Evolutionary conservation across 2,888 invertebrate species (phyloP).

Genomic region (Melinopterus prodromus): DNA sequence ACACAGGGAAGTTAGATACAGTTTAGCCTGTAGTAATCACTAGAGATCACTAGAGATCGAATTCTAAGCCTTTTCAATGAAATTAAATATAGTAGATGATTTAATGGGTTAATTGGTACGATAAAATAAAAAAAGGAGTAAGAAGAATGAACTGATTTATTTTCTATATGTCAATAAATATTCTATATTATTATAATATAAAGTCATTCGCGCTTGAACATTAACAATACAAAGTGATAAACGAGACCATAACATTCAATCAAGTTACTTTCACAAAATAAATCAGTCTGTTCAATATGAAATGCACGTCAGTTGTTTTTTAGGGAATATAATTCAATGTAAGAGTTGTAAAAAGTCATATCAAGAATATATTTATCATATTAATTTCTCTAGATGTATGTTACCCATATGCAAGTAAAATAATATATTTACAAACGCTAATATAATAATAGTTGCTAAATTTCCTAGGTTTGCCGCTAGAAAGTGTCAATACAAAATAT

Average conservation of each 20-base stretch:
- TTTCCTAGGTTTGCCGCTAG: not conserved
- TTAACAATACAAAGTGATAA: not conserved
- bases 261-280: not conserved
- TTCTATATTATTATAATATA: slow-evolving; percentile 10
- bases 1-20: too few relatives aligned
- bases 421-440: not conserved
- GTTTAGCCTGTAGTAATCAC: too few relatives aligned
- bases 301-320: not conserved
- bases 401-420: not conserved
- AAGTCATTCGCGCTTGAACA: not conserved
- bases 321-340: not conserved
- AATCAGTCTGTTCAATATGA: not conserved
- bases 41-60: too few relatives aligned
- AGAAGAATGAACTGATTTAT: not conserved
- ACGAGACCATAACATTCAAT: not conserved
- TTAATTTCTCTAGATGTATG: not conserved
- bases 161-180: not conserved
- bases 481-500: not conserved
- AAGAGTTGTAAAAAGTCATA: slow-evolving; percentile 30
- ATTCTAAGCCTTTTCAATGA: too few relatives aligned
- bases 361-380: slow-evolving; percentile 26
- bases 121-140: not conserved
- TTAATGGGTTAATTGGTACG: too few relatives aligned
- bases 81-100: too few relatives aligned
- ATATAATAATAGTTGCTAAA: not conserved